Evolutionary conservation across 2,888 invertebrate genomes (phyloP).

Genomic region (Galeruca laticollis): DNA sequence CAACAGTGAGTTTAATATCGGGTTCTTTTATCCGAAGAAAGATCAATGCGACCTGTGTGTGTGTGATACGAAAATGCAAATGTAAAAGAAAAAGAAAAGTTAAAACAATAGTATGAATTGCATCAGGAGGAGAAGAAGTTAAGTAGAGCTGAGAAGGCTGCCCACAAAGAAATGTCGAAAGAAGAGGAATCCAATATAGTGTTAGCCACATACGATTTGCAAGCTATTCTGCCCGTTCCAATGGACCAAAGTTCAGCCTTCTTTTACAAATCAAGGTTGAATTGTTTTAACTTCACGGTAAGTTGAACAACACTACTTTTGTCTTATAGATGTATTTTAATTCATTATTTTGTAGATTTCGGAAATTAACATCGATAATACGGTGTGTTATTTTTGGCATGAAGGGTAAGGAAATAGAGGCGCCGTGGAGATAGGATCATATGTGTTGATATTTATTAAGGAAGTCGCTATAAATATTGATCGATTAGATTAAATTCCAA

Average conservation of each 20-base stretch:
- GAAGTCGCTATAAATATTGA: too few relatives aligned
- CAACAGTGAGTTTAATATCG: neutral
- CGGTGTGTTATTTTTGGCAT: conserved; percentile 39
- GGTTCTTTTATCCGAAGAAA: too few relatives aligned
- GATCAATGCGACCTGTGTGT: too few relatives aligned
- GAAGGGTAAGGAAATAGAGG: conserved; percentile 41
- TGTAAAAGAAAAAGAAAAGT: too few relatives aligned
- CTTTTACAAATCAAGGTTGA: conserved; percentile 4
- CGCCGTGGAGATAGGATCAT: conserved; percentile 34
- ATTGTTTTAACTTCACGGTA: conserved; percentile 4
- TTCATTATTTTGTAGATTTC: too few relatives aligned
- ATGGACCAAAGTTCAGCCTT: conserved; percentile 2
- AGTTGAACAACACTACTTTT: too few relatives aligned
- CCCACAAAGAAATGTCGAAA: neutral
- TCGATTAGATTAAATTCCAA: too few relatives aligned
- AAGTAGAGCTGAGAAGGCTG: neutral
- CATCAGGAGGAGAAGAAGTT: conserved; percentile 1
- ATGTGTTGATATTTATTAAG: conserved; percentile 31
- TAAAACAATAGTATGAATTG: too few relatives aligned
- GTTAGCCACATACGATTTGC: conserved; percentile 4
- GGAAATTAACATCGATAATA: neutral
- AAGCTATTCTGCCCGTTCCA: conserved; percentile 1
- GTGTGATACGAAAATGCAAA: too few relatives aligned
- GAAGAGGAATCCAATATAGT: conserved; percentile 4
- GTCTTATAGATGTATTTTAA: too few relatives aligned